Conservation (phyloP, 2,888 invertebrate species). For the Agonopterix heracliana region DNA sequence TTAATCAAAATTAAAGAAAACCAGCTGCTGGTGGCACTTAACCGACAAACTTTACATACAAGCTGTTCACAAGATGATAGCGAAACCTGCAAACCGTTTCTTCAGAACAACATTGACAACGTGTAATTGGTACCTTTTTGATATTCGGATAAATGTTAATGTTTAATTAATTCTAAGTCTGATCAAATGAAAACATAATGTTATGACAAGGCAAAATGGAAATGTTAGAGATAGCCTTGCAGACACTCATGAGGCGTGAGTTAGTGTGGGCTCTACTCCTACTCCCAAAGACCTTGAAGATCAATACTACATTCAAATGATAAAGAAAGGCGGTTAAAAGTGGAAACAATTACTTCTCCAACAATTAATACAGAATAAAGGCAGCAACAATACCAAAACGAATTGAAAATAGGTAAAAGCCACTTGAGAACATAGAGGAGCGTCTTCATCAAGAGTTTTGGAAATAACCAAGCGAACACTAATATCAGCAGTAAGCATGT, state of each 20-base stretch:
- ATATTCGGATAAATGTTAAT: too few species aligned
- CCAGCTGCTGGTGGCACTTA: too few species aligned
- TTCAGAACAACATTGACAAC: too few species aligned
- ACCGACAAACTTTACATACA: too few species aligned
- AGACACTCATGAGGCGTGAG: slow-evolving; percentile 25
- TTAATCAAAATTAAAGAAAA: too few species aligned
- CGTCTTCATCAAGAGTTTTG: too few species aligned
- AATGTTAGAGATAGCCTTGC: slow-evolving; percentile 34
- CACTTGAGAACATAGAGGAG: slow-evolving; percentile 18
- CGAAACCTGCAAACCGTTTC: too few species aligned
- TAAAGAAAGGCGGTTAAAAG: neutral
- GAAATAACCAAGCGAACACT: too few species aligned
- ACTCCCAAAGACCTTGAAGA: slow-evolving; percentile 25
- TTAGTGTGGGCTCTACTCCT: slow-evolving; percentile 33
- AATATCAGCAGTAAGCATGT: too few species aligned
- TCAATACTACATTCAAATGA: slow-evolving; percentile 13
- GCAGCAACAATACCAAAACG: neutral
- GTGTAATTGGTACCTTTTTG: too few species aligned
- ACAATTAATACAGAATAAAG: slow-evolving; percentile 1
- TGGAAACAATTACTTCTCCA: slow-evolving; percentile 2
- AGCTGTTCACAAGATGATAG: too few species aligned
- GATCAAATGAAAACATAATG: neutral
- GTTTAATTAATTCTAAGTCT: too few species aligned
- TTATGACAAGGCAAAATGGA: neutral
- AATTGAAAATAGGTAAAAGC: slow-evolving; percentile 19